Base-by-base conservation (phyloP, 2,797 vertebrate genomes). In the Otus scops region DNA sequence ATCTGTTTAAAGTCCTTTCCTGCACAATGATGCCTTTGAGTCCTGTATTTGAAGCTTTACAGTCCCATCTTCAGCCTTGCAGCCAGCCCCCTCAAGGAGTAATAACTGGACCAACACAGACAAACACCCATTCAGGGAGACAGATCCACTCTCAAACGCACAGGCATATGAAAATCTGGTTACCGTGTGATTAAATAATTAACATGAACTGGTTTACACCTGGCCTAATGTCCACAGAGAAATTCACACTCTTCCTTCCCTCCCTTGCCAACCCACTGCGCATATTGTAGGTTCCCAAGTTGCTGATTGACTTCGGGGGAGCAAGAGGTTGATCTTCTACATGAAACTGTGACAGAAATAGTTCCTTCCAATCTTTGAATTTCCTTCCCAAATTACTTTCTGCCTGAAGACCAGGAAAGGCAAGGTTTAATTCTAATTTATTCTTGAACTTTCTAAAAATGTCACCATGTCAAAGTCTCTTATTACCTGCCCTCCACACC, bases 11-110 rank as follows among this genome's bases (percentile, higher is more conserved):
- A 87, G 60, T 53, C 14, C 20, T 64, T 41, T 88, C 32, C 34
- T 57, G 60, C 56, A 92, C 85, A 94, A 77, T 57, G 53, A 70
- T 65, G 68, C 39, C 43, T 93, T 94, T 92, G 61, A 95, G 30
- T 28, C 30, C 64, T 26, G 50, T 7, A 53, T 51, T 71, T 78
- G 65, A 90, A 93, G 83, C 27, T 88, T 85, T 68, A 73, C 53
- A 54, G 67, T 43, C 80, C 64, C 2, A 2, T 65, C 45, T 47
- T 77, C 50, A 60, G 67, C 34, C 59, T 5, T 65, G 63, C n/a
- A 79, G 53, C 54, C n/a, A 79, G 53, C 51, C 74, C 69, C 79
- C 63, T 89, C 73, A 78, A 59, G 80, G 69, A 82, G 13, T 38
- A n/a, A n/a, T 32, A 48, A 60, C 30, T 27, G 26, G n/a, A 73